phyloP scores from a whole-genome alignment of 1,140 invertebrate species.

The Zaprionus capensis region DNA sequence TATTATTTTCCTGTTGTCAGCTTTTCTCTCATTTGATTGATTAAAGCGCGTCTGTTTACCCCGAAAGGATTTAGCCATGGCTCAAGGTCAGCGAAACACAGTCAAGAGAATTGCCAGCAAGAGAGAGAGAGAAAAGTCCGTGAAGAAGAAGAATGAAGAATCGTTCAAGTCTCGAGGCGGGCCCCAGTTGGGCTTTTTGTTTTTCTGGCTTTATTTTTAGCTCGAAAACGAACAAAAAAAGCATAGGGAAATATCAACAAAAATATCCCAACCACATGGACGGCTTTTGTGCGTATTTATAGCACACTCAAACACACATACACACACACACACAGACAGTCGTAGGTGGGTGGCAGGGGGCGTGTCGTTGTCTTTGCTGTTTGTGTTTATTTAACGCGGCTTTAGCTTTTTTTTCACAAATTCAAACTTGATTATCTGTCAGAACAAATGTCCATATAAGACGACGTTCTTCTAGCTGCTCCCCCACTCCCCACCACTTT shows the following conservation, averaged over 20 bases:
- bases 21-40: constrained; percentile 7
- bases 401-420: constrained; percentile 36
- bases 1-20: constrained; percentile 8
- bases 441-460: constrained; percentile 17
- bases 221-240: constrained; percentile 13
- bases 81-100: constrained; percentile 23
- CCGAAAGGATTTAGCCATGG: constrained; percentile 4
- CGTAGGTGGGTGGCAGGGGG: constrained; percentile 25
- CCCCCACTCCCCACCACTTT: background rate
- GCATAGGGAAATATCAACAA: constrained; percentile 31
- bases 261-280: constrained; percentile 50
- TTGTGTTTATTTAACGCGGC: constrained; percentile 22
- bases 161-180: background rate
- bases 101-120: background rate
- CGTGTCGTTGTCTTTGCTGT: constrained; percentile 13
- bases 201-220: constrained; percentile 38
- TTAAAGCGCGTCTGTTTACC: background rate
- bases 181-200: constrained; percentile 27
- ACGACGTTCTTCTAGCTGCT: background rate
- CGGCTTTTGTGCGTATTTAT: constrained; percentile 46
- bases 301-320: constrained; percentile 12
- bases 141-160: background rate
- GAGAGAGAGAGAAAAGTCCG: background rate
- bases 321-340: background rate
- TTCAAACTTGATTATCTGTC: constrained; percentile 40